Base-by-base conservation (phyloP, 2,113 vertebrate species). In the Dasyornis broadbenti region DNA sequence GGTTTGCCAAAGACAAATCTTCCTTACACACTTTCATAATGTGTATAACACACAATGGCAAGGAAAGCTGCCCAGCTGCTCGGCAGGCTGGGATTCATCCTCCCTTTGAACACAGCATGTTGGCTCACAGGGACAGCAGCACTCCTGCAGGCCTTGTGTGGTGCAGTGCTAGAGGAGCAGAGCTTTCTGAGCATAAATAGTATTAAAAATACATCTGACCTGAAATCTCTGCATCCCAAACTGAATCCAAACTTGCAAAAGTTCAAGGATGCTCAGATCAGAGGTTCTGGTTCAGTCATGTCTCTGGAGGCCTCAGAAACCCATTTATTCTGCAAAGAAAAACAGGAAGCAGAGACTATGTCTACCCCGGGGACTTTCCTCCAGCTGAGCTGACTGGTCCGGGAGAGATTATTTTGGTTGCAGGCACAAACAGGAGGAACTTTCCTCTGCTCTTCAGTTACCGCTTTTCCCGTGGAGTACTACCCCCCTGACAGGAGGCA, bases 271-370 rank as follows among this genome's bases (percentile, higher is more conserved):
- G 77, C 50, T 70, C 76, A 78, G 59, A 49, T 83, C 80, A 77
- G 86, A 90, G 76, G 64, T 60, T 95, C 88, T 85, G 23, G 8
- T 69, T 86, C 95, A 94, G 72, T 35, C 35, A 26, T 1, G 1
- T 80, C 90, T 85, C 75, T 70, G 39, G 87, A 86, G 79, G 80
- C 57, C 37, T 63, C 13, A 82, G 75, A 87, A 95, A 87, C 27
- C 39, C 20, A 1, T 95, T 91, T 76, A 60, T 71, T 20, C 35
- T 68, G 39, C 0, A 0, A 82, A 92, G 73, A 91, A 95, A 97
- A 97, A 94, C 84, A 96, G 93, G 93, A 96, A 95, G 82, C 87
- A 79, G 78, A 90, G 45, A 65, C 75, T 69, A 40, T 94, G 54
- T 91, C 70, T 42, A 8, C 49, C 89, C 84, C 0, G 0, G 70